These are phyloP conservation scores for Cephus spinipes DNA, from an alignment of 2,888 invertebrate species.

Conservation along the genomic window DNA sequence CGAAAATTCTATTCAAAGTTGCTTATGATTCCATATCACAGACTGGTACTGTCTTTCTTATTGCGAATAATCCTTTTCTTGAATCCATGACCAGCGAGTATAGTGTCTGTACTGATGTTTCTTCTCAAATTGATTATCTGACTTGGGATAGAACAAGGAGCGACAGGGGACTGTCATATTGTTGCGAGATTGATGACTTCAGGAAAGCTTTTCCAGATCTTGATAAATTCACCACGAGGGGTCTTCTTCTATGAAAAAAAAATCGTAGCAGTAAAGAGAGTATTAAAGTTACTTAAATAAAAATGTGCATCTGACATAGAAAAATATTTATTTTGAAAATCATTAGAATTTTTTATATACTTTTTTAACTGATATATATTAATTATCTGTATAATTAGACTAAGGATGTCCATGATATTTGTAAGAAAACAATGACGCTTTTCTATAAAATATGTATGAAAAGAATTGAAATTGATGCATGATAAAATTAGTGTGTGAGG, in stretches of 20 bases:
- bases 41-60: conserved; percentile 72
- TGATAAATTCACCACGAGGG: conserved; percentile 25
- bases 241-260: conserved; percentile 35
- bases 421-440: background rate
- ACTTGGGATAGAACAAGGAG: conserved; percentile 41
- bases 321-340: background rate
- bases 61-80: conserved; percentile 73
- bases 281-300: background rate
- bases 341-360: background rate
- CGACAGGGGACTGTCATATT: conserved; percentile 56
- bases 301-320: background rate
- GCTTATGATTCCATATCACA: conserved; percentile 69
- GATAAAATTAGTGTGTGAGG: background rate
- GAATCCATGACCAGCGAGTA: conserved; percentile 35
- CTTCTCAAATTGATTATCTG: conserved; percentile 50
- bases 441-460: background rate
- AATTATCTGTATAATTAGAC: background rate
- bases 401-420: background rate
- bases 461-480: background rate
- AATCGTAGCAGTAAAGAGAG: background rate
- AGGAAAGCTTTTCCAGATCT: conserved; percentile 18
- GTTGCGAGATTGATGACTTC: conserved; percentile 58
- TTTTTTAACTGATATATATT: background rate
- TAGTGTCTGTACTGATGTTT: conserved; percentile 48
- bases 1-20: conserved; percentile 72